These are phyloP conservation scores for Xenopus laevis DNA, from an alignment of 2,113 vertebrate genomes.

Conservation along the genomic window DNA sequence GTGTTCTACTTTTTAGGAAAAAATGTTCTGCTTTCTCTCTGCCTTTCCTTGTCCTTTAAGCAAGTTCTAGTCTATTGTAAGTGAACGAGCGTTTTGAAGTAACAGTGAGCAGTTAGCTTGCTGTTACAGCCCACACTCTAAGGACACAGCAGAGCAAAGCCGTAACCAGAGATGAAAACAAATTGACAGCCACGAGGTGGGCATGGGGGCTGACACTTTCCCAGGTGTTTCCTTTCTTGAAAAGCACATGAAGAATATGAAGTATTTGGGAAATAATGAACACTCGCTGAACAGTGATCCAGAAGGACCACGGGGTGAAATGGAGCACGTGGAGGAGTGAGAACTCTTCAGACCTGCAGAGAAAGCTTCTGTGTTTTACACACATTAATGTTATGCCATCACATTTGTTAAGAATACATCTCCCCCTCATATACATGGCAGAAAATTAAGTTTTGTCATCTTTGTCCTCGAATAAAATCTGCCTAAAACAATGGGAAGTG, in stretches of 20 bases:
- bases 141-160: neutral
- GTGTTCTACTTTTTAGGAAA: no score
- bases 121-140: neutral
- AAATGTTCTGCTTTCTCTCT: no score
- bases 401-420: no score
- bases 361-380: constrained; percentile 49
- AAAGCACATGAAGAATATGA: constrained; percentile 13
- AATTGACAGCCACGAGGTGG: neutral
- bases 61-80: neutral
- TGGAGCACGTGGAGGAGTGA: constrained; percentile 7
- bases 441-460: no score
- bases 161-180: neutral
- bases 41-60: no score
- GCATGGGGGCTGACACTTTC: neutral
- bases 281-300: constrained; percentile 10
- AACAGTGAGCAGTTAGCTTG: neutral
- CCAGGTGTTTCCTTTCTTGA: constrained; percentile 24
- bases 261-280: neutral
- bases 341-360: neutral
- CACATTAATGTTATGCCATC: no score
- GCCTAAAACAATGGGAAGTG: no score
- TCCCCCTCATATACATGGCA: no score
- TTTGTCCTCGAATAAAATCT: no score
- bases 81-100: neutral
- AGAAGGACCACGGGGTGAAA: constrained; percentile 27